Evolutionary conservation across 2,888 invertebrate genomes (phyloP), one percentile per base, ranked within the genome.

Genomic region (Lithophane leautieri): DNA sequence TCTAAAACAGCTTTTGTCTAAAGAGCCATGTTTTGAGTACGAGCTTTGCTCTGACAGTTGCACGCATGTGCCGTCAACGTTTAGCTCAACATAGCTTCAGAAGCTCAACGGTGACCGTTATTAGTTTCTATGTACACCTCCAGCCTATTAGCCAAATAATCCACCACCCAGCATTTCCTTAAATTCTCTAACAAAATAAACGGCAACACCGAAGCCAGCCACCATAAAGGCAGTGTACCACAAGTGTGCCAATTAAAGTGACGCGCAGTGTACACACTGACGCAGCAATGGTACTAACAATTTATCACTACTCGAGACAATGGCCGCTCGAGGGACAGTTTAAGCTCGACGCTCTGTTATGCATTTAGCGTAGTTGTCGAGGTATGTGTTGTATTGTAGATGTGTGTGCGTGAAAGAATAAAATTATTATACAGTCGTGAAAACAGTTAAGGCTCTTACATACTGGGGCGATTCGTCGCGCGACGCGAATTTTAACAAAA

Each of bases 271-370:
- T 84, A 81, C 67, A 58, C 68, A 73, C 76, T 84, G 80, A 80
- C 83, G 73, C 60, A 70, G 82, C 76, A 82, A 67, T 81, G 62
- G 70, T 81, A 81, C 61, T 75, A 79, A 85, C 85, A 83, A 88
- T 87, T 85, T 82, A 88, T 87, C 83, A 83, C 78, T 69, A 75
- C 69, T 69, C 11, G 72, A 79, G 84, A 89, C 89, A 89, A 89
- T 88, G 76, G 76, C 76, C 65, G 76, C 85, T 78, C 78, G 70
- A 78, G 89, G 81, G 88, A 89, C 86, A 85, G 79, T 81, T 87
- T 88, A 82, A 83, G 82, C 87, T 76, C 58, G 61, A 68, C 77
- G 66, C 69, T 82, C 83, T 66, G 88, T 75, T 81, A 81, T 86
- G 80, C 82, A 81, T 87, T 86, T 86, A 84, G 80, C 68, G 74